Percentiles rank a stretch among this genome's conserved stretches.
phyloP scores from a whole-genome alignment of 2,888 invertebrate genomes.

The Oligia fasciuncula region DNA sequence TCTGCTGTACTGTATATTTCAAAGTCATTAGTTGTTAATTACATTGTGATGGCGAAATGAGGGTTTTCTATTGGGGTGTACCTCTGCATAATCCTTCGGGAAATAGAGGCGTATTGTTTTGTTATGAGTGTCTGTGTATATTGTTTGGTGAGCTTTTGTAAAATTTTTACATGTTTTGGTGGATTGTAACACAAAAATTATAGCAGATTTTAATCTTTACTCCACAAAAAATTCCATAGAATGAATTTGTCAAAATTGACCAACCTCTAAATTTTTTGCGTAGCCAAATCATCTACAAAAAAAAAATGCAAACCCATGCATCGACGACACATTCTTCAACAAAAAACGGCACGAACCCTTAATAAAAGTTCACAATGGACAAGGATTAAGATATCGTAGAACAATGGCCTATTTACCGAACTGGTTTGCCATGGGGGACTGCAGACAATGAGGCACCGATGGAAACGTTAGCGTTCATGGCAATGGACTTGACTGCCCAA shows the following conservation, averaged over 20 bases:
- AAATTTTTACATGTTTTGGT: background rate
- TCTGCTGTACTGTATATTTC: background rate
- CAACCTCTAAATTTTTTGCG: background rate
- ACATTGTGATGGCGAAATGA: background rate
- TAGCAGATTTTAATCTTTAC: background rate
- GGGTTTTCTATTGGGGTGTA: background rate
- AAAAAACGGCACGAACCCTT: slow-evolving; percentile 34
- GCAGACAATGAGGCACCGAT: slow-evolving; percentile 69
- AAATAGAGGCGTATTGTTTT: background rate
- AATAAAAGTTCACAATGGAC: slow-evolving; percentile 54
- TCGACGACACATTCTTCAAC: slow-evolving; percentile 9
- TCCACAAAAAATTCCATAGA: background rate
- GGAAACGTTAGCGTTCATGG: slow-evolving; percentile 62
- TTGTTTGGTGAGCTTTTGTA: background rate
- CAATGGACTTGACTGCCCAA: slow-evolving; percentile 60
- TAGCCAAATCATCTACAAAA: background rate
- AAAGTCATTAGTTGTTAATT: background rate
- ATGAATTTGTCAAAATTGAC: background rate
- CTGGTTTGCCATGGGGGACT: slow-evolving; percentile 62
- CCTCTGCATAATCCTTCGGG: background rate
- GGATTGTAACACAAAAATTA: background rate
- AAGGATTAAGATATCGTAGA: slow-evolving; percentile 67
- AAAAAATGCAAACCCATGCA: slow-evolving; percentile 17
- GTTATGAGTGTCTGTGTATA: background rate
- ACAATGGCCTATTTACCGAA: slow-evolving; percentile 71